These are phyloP conservation scores for Indicator maculatus DNA, from an alignment of 2,113 vertebrate genomes.

Conservation along the genomic window DNA sequence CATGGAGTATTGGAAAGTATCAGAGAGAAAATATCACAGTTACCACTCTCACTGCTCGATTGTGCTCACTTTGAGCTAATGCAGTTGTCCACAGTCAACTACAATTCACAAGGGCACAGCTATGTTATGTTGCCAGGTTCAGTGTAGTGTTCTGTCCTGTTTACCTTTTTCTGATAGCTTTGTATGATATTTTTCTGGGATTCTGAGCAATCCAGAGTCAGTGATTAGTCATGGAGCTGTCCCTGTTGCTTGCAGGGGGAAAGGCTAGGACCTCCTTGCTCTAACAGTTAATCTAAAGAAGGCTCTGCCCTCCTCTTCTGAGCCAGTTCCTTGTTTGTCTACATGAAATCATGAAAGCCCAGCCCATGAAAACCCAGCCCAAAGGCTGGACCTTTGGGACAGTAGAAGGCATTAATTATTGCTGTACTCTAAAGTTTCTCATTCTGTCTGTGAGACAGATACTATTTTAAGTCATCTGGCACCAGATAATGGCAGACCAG, in stretches of 20 bases:
- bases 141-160: background rate
- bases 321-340: background rate
- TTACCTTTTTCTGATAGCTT: slow-evolving; percentile 15
- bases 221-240: background rate
- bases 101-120: background rate
- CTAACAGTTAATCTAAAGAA: background rate
- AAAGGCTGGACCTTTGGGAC: background rate
- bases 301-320: background rate
- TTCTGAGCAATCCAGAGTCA: background rate
- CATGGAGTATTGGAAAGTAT: background rate
- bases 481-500: background rate
- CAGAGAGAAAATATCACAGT: background rate
- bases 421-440: background rate
- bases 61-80: background rate
- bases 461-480: background rate
- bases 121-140: background rate
- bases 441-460: background rate
- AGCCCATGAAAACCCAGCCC: background rate
- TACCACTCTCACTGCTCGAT: background rate
- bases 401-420: background rate
- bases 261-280: background rate
- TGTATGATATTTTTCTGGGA: background rate
- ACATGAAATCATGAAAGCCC: background rate
- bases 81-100: background rate
- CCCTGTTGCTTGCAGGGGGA: background rate